A percentile compares a stretch with the other conserved stretches of the same genome.
Evolutionary conservation across 2,113 vertebrate species (phyloP).

Genomic region (Sialia sialis): DNA sequence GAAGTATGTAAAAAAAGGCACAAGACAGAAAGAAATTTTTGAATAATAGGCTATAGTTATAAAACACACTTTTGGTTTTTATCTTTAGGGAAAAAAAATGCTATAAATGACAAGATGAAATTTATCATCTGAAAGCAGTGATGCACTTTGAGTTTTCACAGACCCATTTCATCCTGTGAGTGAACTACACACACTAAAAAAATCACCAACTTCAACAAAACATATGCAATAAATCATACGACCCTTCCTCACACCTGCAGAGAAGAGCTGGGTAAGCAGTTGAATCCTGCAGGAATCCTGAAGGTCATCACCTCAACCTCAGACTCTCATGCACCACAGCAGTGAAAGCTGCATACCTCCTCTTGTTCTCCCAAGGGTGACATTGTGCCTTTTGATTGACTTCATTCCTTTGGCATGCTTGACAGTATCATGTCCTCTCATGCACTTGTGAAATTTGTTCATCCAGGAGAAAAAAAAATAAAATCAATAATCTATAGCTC

Average conservation of each 20-base stretch:
- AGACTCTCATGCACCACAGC: not conserved
- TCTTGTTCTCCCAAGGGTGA: not conserved
- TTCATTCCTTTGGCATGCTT: not conserved
- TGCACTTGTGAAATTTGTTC: not conserved
- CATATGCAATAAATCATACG: not conserved
- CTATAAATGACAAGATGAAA: not conserved
- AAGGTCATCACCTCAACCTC: not conserved
- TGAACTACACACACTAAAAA: not conserved
- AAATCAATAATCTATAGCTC: rapidly evolving
- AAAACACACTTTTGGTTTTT: not conserved
- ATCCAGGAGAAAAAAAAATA: not conserved
- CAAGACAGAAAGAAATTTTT: not conserved
- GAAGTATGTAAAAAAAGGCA: not conserved
- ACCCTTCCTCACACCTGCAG: conserved; percentile 44
- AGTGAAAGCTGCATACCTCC: not conserved
- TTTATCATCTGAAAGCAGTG: not conserved
- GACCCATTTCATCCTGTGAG: not conserved
- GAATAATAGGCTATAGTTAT: not conserved
- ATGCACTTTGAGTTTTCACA: not conserved
- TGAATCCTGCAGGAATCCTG: not conserved
- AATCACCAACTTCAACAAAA: not conserved
- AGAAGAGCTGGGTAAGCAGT: not conserved
- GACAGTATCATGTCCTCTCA: not conserved
- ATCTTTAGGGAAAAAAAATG: not conserved
- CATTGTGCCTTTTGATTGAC: not conserved